Evolutionary conservation across 2,888 invertebrate species (phyloP), one percentile per base, ranked within the genome.

Genomic region (Phengaris arion): DNA sequence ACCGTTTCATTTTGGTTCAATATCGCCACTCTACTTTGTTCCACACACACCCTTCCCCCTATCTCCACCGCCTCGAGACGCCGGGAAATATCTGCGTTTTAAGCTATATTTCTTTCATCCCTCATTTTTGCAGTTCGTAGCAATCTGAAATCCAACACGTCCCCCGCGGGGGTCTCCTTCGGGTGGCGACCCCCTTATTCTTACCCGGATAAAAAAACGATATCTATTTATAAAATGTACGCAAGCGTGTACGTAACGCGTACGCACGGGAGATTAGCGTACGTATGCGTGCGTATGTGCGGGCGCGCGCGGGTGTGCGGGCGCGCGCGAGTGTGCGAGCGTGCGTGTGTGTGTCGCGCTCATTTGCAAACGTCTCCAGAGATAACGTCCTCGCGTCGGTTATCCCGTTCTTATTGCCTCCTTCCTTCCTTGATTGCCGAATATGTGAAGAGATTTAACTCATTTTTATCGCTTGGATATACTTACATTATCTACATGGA

Each of bases 101-200:
- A 94, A 94, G 94, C 94, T 94, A 94, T 94, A 94, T 94, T 94
- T 94, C 94, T 94, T 94, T 94, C 94, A 94, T 94, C 94, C 94
- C 94, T 94, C 94, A 94, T 94, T 94, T 94, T 94, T 94, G 94
- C 94, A 94, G 94, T 94, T 93, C 93, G 94, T 93, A 94, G 94
- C 94, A 94, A 94, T 94, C 94, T 94, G 93, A 92, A 93, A 93
- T 92, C 94, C 93, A 92, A 92, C 92, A 93, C 94, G 93, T 92
- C 94, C 91, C 93, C 92, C 91, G 89, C 90, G 86, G 91, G 89
- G 91, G 87, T 84, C 87, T 87, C 86, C 88, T 87, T 81, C 81
- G 84, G 89, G 91, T 90, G 89, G 90, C 89, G 86, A 85, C 88
- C 88, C 89, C 91, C 90, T 88, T 84, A 91, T 92, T 93, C 93